A percentile compares a stretch with the other conserved stretches of the same genome.
phyloP scores from a whole-genome alignment of 2,888 invertebrate species.

The Metacarcinus magister region DNA sequence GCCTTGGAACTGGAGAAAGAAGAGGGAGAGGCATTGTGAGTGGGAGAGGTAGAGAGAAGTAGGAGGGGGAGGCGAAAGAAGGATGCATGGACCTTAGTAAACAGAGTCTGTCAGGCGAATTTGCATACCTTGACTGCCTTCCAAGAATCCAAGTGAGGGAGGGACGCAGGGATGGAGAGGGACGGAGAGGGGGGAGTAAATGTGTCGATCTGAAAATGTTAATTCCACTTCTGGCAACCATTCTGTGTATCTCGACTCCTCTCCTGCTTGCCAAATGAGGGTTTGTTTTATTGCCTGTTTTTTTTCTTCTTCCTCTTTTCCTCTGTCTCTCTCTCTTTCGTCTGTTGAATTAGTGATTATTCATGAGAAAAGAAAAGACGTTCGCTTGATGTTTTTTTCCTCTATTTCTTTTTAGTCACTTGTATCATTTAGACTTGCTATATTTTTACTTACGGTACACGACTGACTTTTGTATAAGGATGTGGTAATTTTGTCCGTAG shows the following conservation, averaged over 20 bases:
- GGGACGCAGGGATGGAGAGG: not conserved
- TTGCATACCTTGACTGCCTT: constrained; percentile 66
- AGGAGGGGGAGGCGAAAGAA: not conserved
- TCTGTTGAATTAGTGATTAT: not conserved
- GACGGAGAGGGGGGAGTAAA: not conserved
- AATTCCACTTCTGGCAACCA: not conserved
- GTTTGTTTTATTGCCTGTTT: not conserved
- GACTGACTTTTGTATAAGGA: not conserved
- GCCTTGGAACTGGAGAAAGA: not conserved
- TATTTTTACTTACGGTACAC: not conserved
- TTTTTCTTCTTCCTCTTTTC: not conserved
- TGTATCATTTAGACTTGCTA: not conserved
- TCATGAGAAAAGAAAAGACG: not conserved
- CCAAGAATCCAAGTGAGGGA: constrained; percentile 13
- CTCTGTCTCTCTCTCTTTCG: not conserved
- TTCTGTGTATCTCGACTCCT: not conserved
- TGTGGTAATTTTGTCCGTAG: not conserved
- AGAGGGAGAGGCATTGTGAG: not conserved
- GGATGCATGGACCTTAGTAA: constrained; percentile 47
- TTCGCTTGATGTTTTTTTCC: not conserved
- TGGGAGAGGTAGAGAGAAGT: not conserved
- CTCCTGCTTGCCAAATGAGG: constrained; percentile 10
- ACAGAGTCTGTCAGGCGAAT: constrained; percentile 61
- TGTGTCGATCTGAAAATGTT: constrained; percentile 44
- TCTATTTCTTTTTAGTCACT: not conserved